Conservation (phyloP, 2,888 invertebrate species). For the Cryptosula pallasiana region DNA sequence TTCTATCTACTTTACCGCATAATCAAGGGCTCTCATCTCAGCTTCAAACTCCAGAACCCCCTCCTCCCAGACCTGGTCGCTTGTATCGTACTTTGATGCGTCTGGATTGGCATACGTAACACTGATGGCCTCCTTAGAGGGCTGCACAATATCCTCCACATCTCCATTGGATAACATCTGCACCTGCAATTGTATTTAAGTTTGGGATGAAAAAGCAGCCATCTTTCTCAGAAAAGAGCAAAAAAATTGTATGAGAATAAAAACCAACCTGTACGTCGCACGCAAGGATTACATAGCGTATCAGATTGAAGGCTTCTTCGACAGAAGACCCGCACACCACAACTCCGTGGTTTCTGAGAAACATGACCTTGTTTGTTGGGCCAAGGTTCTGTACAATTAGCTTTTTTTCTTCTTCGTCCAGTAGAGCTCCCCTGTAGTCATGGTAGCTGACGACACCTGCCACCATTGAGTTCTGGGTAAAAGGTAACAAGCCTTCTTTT, state of each 20-base stretch:
- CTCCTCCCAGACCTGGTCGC: conserved; percentile 80
- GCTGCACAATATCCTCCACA: too few species aligned
- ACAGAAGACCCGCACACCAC: conserved; percentile 90
- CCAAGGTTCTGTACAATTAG: conserved; percentile 76
- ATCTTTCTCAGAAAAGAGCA: too few species aligned
- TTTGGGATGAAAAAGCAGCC: too few species aligned
- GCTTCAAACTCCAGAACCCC: conserved; percentile 95
- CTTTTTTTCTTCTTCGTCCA: conserved; percentile 82
- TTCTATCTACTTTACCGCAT: too few species aligned
- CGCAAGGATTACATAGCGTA: conserved; percentile 72
- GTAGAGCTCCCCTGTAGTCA: conserved; percentile 65
- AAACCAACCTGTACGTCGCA: conserved; percentile 82
- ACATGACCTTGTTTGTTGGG: conserved; percentile 75
- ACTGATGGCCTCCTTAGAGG: too few species aligned
- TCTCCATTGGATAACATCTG: too few species aligned
- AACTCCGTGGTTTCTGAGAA: conserved; percentile 80
- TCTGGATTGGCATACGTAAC: too few species aligned
- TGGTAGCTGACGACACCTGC: conserved; percentile 82
- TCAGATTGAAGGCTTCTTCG: conserved; percentile 89
- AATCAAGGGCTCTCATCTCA: conserved; percentile 92
- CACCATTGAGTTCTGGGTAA: conserved; percentile 86
- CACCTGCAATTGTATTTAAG: too few species aligned
- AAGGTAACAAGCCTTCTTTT: conserved; percentile 80
- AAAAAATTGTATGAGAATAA: too few species aligned
- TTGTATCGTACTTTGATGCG: too few species aligned